phyloP scores from a whole-genome alignment of 2,888 invertebrate genomes.

The Tetanocera ferruginea region DNA sequence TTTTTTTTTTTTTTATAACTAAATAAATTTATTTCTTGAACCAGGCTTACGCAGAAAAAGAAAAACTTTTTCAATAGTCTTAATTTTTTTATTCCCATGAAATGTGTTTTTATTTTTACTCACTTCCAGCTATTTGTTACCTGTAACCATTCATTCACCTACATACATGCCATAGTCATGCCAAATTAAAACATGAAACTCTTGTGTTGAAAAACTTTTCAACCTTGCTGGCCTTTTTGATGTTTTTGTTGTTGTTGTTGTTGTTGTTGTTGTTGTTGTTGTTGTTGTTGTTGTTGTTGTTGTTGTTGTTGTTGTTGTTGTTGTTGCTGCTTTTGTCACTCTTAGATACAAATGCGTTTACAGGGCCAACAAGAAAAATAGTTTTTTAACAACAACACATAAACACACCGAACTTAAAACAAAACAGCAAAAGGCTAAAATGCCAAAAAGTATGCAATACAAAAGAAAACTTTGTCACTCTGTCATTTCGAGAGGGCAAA shows the following conservation, averaged over 20 bases:
- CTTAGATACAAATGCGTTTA: slow-evolving; percentile 16
- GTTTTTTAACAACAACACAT: slow-evolving; percentile 58
- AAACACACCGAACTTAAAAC: slow-evolving; percentile 47
- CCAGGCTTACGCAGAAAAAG: too few species aligned
- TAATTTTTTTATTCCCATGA: too few species aligned
- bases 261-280: neutral
- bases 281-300: neutral
- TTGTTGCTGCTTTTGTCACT: neutral
- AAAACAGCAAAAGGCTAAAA: slow-evolving; percentile 31
- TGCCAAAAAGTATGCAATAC: slow-evolving; percentile 42
- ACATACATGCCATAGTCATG: neutral
- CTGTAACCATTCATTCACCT: neutral
- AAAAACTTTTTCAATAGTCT: too few species aligned
- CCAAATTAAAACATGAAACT: neutral
- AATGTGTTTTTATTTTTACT: neutral
- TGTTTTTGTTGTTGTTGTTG: neutral
- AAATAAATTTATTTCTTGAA: too few species aligned
- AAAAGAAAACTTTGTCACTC: slow-evolving; percentile 58
- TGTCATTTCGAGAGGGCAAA: slow-evolving; percentile 51
- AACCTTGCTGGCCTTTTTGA: neutral
- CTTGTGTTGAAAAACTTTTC: neutral
- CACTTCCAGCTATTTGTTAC: neutral
- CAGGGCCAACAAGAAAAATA: slow-evolving; percentile 56
- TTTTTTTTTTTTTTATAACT: too few species aligned
- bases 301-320: neutral